Evolutionary conservation across 2,888 invertebrate species (phyloP), one percentile per base, ranked within the genome.

Genomic region (Lasioglossum oenotherae): DNA sequence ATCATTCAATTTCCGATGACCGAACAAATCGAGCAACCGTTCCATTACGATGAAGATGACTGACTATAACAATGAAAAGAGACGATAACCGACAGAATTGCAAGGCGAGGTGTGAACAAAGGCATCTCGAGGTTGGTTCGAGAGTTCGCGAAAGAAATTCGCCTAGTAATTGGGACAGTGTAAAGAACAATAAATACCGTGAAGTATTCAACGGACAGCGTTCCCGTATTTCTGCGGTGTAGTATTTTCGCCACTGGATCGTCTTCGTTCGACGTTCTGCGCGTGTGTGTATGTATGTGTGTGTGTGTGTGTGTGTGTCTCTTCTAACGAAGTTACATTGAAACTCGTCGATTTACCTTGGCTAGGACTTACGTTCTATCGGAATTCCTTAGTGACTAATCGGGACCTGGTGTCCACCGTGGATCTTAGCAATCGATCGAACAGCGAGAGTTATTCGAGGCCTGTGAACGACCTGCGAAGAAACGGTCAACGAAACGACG

Each of bases 391-490:
- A 86, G 71, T 60, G 41, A 57, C 80, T 82, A 87, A n/a, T n/a
- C 69, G 74, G 80, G 82, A 72, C 74, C 31, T 84, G 53, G 35
- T 46, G 81, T 83, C 88, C 85, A 79, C 53, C 80, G 80, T 81
- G 87, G 84, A 86, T 89, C 87, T 87, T 86, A 87, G 83, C 81
- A 80, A 86, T 85, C 85, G 89, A 89, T 89, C 89, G 89, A 89
- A 89, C 89, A 87, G 85, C 85, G 86, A 89, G 89, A 86, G 89
- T 85, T 44, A 85, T 86, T 87, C 89, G 89, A 87, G 89, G 89
- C 84, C 89, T 84, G 80, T 87, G 80, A 76, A 77, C 81, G 89
- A 89, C 86, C 89, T 84, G 78, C 87, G 86, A 81, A 87, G 84
- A 80, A 89, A 89, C 84, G 87, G 84, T 89, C 81, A 89, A 89